phyloP scores from a whole-genome alignment of 2,888 invertebrate genomes.

The Synergus umbraculus region DNA sequence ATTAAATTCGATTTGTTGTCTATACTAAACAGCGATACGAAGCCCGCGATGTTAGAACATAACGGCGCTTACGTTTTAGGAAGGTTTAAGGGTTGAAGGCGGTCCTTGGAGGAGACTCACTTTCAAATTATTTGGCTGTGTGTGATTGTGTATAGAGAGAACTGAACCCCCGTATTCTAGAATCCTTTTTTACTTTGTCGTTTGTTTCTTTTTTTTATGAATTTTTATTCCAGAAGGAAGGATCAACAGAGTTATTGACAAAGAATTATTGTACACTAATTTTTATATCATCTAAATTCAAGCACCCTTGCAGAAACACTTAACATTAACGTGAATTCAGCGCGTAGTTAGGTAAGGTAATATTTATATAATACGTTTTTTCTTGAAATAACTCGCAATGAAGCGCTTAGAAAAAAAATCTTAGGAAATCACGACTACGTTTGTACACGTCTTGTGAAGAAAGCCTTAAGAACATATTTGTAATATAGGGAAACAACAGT shows the following conservation, averaged over 20 bases:
- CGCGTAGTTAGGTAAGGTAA: background rate
- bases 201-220: background rate
- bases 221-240: constrained; percentile 14
- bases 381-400: background rate
- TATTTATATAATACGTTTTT: constrained; percentile 15
- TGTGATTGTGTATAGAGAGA: constrained; percentile 23
- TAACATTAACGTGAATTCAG: background rate
- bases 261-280: background rate
- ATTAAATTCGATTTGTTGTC: background rate
- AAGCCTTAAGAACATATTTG: background rate
- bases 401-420: background rate
- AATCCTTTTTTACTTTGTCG: constrained; percentile 8
- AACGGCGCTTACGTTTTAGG: background rate
- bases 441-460: background rate
- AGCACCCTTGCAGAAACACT: background rate
- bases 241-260: background rate
- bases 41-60: background rate
- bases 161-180: background rate
- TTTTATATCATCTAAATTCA: background rate
- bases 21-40: background rate
- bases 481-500: background rate
- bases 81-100: background rate
- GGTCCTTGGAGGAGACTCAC: constrained; percentile 6
- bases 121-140: constrained; percentile 25
- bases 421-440: background rate